Base-by-base conservation (phyloP, 2,113 vertebrate species). In the Phocoena sinus region DNA sequence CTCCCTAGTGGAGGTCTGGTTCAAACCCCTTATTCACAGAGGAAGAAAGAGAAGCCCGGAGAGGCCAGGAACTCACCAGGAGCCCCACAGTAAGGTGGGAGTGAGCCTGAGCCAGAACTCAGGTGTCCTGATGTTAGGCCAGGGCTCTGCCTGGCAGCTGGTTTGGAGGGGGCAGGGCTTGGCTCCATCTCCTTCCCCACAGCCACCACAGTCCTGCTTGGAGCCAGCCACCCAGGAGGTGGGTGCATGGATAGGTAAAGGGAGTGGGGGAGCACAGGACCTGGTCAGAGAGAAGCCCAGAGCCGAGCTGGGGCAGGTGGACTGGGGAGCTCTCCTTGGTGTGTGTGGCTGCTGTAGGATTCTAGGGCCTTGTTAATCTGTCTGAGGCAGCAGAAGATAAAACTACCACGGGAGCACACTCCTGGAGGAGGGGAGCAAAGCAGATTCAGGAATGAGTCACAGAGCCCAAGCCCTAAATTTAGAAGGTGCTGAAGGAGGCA, bases 401-500 rank as follows among this genome's bases (percentile, higher is more conserved):
- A 97, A 97, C 97, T 98, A 97, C 94, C 11, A 0, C 81, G 96
- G 97, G 98, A 97, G 96, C 96, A 94, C 77, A 98, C 92, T 97
- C 96, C 97, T 79, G 95, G 96, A 96, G 97, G 95, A 97, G 97
- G 93, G 74, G 68, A 95, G 63, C 74, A 83, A 87, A 97, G 83
- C 89, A 96, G 93, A 95, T 89, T 88, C 93, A 82, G 95, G 81
- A 95, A 95, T 98, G 98, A 98, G 96, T 98, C 98, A 98, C 83
- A 80, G 83, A 97, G 67, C 95, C 60, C 65, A 81, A 74, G 74
- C 50, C 96, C 96, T 98, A 98, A 98, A 97, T 97, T 97, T 98
- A 97, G 98, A 97, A 97, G 89, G 81, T 96, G 83, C 96, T 98
- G 96, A 96, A 93, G 96, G 94, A 98, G 97, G 95, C 93, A 96